Evolutionary conservation across 2,888 invertebrate species (phyloP).

Genomic region (Alloscopus bannaensis): DNA sequence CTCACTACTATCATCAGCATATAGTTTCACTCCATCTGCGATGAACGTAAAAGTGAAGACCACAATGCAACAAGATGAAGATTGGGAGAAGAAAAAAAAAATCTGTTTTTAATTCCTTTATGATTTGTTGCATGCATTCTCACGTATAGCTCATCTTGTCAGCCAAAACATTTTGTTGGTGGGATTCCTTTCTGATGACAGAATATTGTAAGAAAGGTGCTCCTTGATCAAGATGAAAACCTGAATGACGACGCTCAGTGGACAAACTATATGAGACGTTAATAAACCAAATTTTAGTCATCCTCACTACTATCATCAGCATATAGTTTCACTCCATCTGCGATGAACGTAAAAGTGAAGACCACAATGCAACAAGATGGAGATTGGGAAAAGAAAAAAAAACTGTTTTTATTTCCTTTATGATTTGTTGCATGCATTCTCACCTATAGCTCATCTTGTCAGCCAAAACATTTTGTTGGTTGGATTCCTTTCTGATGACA

Average conservation of each 20-base stretch:
- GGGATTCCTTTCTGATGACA: not conserved
- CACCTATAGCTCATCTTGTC: not conserved
- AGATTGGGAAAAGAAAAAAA: too few species aligned
- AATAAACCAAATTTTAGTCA: not conserved
- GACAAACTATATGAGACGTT: conserved; percentile 15
- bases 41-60: not conserved
- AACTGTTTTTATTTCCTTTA: not conserved
- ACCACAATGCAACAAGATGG: conserved; percentile 1
- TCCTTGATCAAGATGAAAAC: conserved; percentile 17
- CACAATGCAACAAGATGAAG: not conserved
- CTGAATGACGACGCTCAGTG: conserved; percentile 12
- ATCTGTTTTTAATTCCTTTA: not conserved
- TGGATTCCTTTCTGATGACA: not conserved
- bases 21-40: too few species aligned
- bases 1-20: not conserved
- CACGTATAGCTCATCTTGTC: not conserved
- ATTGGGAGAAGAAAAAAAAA: too few species aligned
- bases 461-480: not conserved
- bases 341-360: not conserved
- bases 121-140: not conserved
- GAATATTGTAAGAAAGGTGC: conserved; percentile 10
- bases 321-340: too few species aligned
- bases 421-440: not conserved
- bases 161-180: not conserved
- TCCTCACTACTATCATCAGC: not conserved